A percentile compares a stretch with the other conserved stretches of the same genome.
phyloP scores from a whole-genome alignment of 2,888 invertebrate genomes.

The Osedax fenrisi region DNA sequence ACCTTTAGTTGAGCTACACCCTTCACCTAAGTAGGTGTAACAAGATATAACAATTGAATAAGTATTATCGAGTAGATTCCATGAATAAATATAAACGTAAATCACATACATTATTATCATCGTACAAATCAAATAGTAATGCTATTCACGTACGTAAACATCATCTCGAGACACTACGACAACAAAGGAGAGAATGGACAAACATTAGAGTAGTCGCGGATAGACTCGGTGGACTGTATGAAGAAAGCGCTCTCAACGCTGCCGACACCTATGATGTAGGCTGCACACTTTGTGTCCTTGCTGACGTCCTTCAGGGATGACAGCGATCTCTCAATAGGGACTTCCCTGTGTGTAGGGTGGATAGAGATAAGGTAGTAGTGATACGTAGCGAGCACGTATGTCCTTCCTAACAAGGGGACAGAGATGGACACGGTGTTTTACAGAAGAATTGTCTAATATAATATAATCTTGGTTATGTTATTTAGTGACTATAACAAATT shows the following conservation, averaged over 20 bases:
- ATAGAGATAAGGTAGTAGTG: no score
- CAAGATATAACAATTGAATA: no score
- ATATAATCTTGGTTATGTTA: no score
- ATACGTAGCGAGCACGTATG: no score
- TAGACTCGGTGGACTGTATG: slow-evolving; percentile 55
- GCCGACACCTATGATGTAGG: slow-evolving; percentile 64
- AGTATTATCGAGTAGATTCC: background rate
- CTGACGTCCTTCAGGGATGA: background rate
- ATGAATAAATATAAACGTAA: background rate
- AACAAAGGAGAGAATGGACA: no score
- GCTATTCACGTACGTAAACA: no score
- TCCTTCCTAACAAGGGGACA: no score
- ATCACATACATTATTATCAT: background rate
- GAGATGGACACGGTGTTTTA: no score
- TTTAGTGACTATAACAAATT: no score
- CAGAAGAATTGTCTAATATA: no score
- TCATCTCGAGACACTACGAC: no score
- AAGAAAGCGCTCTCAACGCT: slow-evolving; percentile 69
- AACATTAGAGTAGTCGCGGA: background rate
- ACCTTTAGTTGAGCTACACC: slow-evolving; percentile 49
- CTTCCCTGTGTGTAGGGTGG: background rate
- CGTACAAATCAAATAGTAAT: no score
- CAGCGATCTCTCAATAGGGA: background rate
- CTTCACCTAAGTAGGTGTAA: background rate
- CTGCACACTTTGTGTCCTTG: background rate